Evolutionary conservation across 2,113 vertebrate species (phyloP).

Genomic region (Ondatra zibethicus): DNA sequence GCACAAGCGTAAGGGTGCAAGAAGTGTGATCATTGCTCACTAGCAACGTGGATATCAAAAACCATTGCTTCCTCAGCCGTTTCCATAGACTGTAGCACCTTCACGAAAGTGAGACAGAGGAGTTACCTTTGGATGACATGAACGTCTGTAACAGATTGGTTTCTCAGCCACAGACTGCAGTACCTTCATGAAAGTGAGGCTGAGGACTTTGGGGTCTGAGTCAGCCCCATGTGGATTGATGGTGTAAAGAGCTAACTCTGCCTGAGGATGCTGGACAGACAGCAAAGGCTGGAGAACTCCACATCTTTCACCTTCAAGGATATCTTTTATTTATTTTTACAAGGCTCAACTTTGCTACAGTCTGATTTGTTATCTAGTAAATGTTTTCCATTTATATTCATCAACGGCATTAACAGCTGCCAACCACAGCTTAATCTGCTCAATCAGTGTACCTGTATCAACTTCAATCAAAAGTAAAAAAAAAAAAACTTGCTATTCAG

Average conservation of each 20-base stretch:
- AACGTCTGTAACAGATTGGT: too few species aligned
- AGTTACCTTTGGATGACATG: not conserved
- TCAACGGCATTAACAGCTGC: not conserved
- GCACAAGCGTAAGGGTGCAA: not conserved
- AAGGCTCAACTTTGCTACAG: not conserved
- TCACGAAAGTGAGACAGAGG: not conserved
- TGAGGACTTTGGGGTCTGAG: not conserved
- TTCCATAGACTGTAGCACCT: not conserved
- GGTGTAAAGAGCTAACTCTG: not conserved
- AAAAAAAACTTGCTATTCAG: not conserved
- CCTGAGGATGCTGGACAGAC: not conserved
- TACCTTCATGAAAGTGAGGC: too few species aligned
- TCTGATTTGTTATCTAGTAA: constrained; percentile 15
- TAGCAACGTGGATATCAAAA: constrained; percentile 67
- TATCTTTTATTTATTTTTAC: not conserved
- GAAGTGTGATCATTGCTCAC: constrained; percentile 39
- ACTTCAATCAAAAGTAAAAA: constrained; percentile 22
- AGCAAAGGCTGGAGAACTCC: not conserved
- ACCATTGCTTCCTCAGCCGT: not conserved
- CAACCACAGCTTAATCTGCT: not conserved
- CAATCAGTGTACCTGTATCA: not conserved
- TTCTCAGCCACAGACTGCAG: too few species aligned
- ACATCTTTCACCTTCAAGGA: not conserved
- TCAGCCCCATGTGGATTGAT: not conserved
- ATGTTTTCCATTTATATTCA: not conserved